Conservation (phyloP, 2,113 vertebrate species). For the Centropus bengalensis region DNA sequence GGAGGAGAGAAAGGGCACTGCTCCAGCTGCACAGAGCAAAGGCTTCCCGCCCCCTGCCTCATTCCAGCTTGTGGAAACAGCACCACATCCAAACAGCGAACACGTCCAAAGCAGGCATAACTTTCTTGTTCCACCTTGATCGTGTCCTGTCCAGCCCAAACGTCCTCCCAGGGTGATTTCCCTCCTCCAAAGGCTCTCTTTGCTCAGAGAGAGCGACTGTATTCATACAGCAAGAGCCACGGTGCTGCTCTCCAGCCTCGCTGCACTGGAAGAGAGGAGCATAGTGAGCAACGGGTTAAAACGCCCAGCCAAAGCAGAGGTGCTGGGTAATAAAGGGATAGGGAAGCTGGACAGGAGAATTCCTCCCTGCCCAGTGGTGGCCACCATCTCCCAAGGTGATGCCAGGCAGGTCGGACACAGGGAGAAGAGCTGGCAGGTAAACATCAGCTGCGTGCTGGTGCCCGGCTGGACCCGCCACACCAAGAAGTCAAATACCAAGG, state of each 20-base stretch:
- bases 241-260: background rate
- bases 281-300: background rate
- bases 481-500: background rate
- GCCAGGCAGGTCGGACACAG: background rate
- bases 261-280: background rate
- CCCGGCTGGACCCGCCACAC: background rate
- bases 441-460: background rate
- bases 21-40: background rate
- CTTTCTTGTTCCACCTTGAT: background rate
- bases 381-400: background rate
- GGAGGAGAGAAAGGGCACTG: background rate
- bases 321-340: background rate
- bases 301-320: background rate
- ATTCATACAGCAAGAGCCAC: rapidly evolving
- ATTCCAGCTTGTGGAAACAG: background rate
- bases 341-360: background rate
- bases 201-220: background rate
- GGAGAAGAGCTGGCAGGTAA: background rate
- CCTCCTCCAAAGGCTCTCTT: background rate
- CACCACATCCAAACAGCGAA: background rate
- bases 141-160: background rate
- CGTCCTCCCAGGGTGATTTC: background rate
- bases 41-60: background rate
- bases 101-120: rapidly evolving
- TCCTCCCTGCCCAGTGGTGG: background rate